Base-by-base conservation (phyloP, 2,797 vertebrate species). In the Echeneis naucrates region DNA sequence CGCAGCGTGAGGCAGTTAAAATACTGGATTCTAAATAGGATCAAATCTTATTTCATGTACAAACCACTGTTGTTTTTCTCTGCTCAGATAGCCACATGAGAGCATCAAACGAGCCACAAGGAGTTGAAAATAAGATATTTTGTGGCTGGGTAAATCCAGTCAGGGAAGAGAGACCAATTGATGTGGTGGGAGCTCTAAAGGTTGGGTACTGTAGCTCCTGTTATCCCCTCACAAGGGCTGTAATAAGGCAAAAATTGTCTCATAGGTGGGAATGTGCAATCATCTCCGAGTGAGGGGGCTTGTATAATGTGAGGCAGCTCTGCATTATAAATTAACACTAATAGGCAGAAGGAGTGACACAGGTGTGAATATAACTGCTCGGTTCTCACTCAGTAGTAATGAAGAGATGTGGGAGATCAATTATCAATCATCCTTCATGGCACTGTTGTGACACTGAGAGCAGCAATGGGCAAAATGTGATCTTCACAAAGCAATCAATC, bases 51-150 rank as follows among this genome's bases (percentile, higher is more conserved):
- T 57, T 69, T 23, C 6, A 16, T 62, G 35, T 24, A 42, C 61
- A 72, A 66, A 51, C 59, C 57, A 53, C 75, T 69, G 47, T 81
- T 72, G 33, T 80, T 77, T 70, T 75, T 61, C 61, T 70, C 26
- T 35, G 44, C 32, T 58, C 38, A 62, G 42, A 55, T 38, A 40
- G 56, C 70, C 72, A 64, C 73, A 77, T 47, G 63, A 24, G 59
- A 77, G 83, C 75, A 82, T 89, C 80, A 89, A 84, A 91, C 78
- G 66, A 78, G 58, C 83, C 82, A 30, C 82, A 77, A 68, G 26
- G 69, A 87, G 56, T 56, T 72, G 70, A 69, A 85, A 87, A 86
- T 79, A 30, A 73, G 73, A 82, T 86, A 10, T 77, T 85, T 81
- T 74, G 76, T 33, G 19, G 48, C 72, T 75, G 75, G 66, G 11